A percentile compares a stretch with the other conserved stretches of the same genome.
Evolutionary conservation across 2,888 invertebrate genomes (phyloP).

Genomic region (Saturnia pavonia): DNA sequence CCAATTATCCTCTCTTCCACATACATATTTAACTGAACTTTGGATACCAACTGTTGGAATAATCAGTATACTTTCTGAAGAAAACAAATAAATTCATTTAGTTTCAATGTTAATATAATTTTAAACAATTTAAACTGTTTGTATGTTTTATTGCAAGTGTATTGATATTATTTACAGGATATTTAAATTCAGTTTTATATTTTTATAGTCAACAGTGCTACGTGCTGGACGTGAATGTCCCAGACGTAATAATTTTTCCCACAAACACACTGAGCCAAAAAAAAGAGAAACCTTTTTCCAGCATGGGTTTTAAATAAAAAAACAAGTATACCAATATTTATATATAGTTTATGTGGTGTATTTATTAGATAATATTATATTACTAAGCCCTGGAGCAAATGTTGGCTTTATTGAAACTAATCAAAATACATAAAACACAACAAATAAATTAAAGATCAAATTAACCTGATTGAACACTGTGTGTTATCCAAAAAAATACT

Average conservation of each 20-base stretch:
- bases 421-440: background rate
- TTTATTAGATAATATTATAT: background rate
- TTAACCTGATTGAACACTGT: constrained; percentile 73
- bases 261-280: no score
- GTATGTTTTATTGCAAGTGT: background rate
- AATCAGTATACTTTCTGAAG: constrained; percentile 63
- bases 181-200: background rate
- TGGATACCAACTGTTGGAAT: constrained; percentile 75
- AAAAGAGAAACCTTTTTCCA: background rate
- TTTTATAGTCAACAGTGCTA: no score
- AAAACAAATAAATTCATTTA: background rate
- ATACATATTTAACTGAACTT: constrained; percentile 69
- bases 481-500: constrained; percentile 70
- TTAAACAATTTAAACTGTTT: background rate
- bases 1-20: constrained; percentile 63
- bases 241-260: no score
- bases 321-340: no score
- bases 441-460: background rate
- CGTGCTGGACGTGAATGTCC: no score
- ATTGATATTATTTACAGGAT: background rate
- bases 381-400: background rate
- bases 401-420: background rate
- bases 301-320: background rate
- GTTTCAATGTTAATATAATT: background rate
- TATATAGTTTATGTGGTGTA: no score